A percentile compares a stretch with the other conserved stretches of the same genome.
Evolutionary conservation across 2,888 invertebrate genomes (phyloP).

Genomic region (Erpobdella octoculata): DNA sequence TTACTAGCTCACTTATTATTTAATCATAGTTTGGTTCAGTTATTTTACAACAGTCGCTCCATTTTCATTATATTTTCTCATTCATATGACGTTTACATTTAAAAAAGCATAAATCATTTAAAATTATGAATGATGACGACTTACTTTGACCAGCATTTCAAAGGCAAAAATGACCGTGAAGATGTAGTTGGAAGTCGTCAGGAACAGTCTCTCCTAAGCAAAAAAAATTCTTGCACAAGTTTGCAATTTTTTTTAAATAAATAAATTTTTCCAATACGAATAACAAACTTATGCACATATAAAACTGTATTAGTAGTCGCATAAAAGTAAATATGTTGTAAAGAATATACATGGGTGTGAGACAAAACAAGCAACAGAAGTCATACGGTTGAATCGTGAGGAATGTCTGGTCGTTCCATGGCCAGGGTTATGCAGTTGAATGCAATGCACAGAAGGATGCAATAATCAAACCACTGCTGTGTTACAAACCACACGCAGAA

Average conservation of each 20-base stretch:
- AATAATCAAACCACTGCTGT: slow-evolving; percentile 93
- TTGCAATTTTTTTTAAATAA: not conserved
- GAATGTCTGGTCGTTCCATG: slow-evolving; percentile 97
- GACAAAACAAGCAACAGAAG: not conserved
- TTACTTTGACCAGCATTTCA: slow-evolving; percentile 93
- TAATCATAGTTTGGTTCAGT: too few species aligned
- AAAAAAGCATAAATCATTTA: too few species aligned
- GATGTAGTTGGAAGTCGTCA: slow-evolving; percentile 82
- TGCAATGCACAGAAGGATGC: slow-evolving; percentile 88
- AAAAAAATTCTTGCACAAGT: not conserved
- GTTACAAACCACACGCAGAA: slow-evolving; percentile 45
- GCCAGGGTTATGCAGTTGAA: slow-evolving; percentile 96
- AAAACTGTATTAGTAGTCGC: not conserved
- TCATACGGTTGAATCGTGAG: slow-evolving; percentile 67
- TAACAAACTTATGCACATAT: not conserved
- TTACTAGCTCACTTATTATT: too few species aligned
- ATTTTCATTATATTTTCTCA: too few species aligned
- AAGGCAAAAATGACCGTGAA: slow-evolving; percentile 92
- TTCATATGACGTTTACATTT: too few species aligned
- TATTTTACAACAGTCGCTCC: too few species aligned
- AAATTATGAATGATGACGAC: too few species aligned
- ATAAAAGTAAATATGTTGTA: not conserved
- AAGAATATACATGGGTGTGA: not conserved
- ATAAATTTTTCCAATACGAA: not conserved
- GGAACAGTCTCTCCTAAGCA: slow-evolving; percentile 71